Conservation (phyloP, 2,113 vertebrate species). For the Meriones unguiculatus region DNA sequence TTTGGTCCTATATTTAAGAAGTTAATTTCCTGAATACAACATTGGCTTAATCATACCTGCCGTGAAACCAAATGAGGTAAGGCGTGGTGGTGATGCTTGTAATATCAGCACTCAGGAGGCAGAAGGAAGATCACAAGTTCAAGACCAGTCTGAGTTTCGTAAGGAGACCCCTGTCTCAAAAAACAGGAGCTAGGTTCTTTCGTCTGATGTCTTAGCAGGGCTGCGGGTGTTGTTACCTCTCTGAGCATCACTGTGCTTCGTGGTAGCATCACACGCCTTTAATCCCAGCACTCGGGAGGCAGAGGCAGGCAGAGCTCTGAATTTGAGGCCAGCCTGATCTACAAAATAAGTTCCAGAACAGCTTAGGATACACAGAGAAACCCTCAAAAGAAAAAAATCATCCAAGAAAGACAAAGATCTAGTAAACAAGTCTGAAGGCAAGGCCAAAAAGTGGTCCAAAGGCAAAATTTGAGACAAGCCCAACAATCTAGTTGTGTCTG, state of each 20-base stretch:
- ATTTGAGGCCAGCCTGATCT: not conserved
- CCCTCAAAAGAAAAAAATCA: too few species aligned
- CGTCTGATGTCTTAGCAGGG: not conserved
- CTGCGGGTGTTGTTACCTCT: too few species aligned
- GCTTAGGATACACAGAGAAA: not conserved
- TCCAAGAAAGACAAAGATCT: not conserved
- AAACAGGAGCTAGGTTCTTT: not conserved
- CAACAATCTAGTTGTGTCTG: not conserved
- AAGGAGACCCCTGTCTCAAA: not conserved
- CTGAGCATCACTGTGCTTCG: not conserved
- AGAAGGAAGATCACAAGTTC: not conserved
- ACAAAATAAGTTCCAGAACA: not conserved
- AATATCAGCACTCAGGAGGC: not conserved
- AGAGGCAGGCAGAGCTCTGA: not conserved
- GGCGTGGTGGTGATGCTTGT: not conserved
- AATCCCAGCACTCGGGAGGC: not conserved
- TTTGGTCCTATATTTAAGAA: constrained; percentile 18
- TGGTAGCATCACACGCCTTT: not conserved
- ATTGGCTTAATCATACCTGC: not conserved
- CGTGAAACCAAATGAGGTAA: not conserved
- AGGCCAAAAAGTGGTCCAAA: not conserved
- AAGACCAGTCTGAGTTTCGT: not conserved
- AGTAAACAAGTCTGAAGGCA: not conserved
- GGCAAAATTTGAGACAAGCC: not conserved
- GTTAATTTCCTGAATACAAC: not conserved